Percentiles rank a stretch among this genome's conserved stretches.
Evolutionary conservation across 1,140 invertebrate genomes (phyloP).

Genomic region (Planococcus citri): DNA sequence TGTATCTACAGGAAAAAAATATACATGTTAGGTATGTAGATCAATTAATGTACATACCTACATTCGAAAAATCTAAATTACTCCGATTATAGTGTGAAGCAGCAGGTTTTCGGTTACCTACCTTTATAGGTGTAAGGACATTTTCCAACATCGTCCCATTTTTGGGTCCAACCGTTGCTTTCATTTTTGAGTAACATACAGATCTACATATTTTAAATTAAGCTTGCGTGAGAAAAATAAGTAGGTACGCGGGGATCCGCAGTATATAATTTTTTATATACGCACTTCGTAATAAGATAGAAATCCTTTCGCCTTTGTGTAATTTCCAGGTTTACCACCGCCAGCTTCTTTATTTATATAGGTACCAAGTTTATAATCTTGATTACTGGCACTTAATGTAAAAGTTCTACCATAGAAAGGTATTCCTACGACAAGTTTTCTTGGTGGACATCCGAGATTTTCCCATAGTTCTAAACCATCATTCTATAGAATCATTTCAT

Average conservation of each 20-base stretch:
- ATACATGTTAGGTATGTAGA: neutral
- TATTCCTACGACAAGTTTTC: conserved; percentile 68
- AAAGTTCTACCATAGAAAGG: conserved; percentile 42
- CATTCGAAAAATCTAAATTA: neutral
- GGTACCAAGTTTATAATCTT: conserved; percentile 64
- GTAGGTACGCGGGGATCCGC: too few relatives aligned
- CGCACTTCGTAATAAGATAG: conserved; percentile 63
- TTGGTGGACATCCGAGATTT: conserved; percentile 67
- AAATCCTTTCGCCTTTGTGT: conserved; percentile 72
- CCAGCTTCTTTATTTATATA: conserved; percentile 57
- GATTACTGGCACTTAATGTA: conserved; percentile 50
- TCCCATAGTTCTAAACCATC: conserved; percentile 75
- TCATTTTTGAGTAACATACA: conserved; percentile 32
- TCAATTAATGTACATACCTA: too few relatives aligned
- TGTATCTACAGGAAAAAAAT: conserved; percentile 37
- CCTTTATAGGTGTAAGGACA: conserved; percentile 76
- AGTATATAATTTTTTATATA: neutral
- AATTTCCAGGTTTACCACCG: conserved; percentile 67
- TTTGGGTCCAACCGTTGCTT: conserved; percentile 53
- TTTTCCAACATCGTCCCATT: conserved; percentile 68
- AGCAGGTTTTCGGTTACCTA: too few relatives aligned
- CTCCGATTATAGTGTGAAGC: neutral
- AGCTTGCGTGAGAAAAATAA: neutral
- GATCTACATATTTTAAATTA: neutral
- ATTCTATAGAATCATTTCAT: conserved; percentile 42